Conservation (phyloP, 2,113 vertebrate genomes). For the Mormyrus lacerda region DNA sequence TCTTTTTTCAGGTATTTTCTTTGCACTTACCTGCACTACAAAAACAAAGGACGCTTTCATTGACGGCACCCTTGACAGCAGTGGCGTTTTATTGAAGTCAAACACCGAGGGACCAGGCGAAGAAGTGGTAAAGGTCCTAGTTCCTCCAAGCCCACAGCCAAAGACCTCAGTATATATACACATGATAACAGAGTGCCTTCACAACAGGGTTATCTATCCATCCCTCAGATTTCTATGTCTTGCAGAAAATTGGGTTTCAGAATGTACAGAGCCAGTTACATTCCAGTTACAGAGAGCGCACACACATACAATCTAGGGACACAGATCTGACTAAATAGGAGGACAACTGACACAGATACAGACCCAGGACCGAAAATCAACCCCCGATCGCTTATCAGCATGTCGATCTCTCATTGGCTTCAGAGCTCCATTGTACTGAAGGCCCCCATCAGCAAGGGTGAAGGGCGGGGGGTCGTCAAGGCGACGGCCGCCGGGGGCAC, state of each 20-base stretch:
- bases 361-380: background rate
- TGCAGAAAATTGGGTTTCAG: background rate
- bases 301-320: background rate
- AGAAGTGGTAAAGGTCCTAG: constrained; percentile 65
- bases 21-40: constrained; percentile 55
- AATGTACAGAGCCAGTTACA: background rate
- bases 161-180: background rate
- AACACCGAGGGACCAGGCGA: constrained; percentile 85
- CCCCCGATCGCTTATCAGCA: background rate
- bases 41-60: constrained; percentile 33
- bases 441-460: background rate
- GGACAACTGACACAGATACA: background rate
- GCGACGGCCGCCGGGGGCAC: background rate
- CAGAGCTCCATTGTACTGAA: background rate
- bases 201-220: background rate
- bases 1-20: constrained; percentile 53
- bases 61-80: constrained; percentile 58
- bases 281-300: background rate
- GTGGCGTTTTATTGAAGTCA: constrained; percentile 77
- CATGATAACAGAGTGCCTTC: background rate
- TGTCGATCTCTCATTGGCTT: constrained; percentile 15
- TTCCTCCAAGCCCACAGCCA: background rate
- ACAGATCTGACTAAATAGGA: background rate
- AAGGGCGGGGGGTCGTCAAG: constrained; percentile 14
- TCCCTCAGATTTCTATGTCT: background rate